A percentile compares a stretch with the other conserved stretches of the same genome.
phyloP scores from a whole-genome alignment of 2,888 invertebrate genomes.

The Polydesmus complanatus region DNA sequence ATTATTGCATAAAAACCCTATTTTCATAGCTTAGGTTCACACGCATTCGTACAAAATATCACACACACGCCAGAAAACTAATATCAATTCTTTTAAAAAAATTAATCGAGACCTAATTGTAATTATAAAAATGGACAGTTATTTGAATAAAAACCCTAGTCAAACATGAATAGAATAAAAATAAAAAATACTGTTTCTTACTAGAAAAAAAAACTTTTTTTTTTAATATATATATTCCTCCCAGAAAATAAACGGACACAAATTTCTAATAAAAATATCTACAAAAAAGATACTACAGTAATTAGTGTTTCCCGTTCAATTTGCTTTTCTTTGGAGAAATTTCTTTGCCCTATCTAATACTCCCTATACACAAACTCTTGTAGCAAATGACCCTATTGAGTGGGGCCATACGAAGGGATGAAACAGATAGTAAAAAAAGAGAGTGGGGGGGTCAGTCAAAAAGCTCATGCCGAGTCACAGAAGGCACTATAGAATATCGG shows the following conservation, averaged over 20 bases:
- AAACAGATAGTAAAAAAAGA: too few relatives aligned
- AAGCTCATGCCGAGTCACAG: too few relatives aligned
- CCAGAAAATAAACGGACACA: background rate
- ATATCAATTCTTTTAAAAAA: background rate
- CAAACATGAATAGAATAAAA: background rate
- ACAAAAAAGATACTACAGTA: background rate
- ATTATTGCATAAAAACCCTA: background rate
- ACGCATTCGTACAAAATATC: background rate
- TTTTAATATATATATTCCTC: background rate
- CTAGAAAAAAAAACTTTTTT: background rate
- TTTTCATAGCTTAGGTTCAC: background rate
- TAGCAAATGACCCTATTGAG: too few relatives aligned
- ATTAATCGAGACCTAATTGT: too few relatives aligned
- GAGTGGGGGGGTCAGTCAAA: too few relatives aligned
- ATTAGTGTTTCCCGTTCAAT: background rate
- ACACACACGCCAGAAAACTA: background rate
- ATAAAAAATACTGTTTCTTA: background rate
- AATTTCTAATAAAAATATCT: background rate
- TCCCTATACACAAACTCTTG: too few relatives aligned
- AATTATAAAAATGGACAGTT: background rate
- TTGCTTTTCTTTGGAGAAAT: background rate
- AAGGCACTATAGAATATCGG: too few relatives aligned
- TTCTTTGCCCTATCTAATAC: too few relatives aligned
- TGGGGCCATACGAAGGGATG: too few relatives aligned
- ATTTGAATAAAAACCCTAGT: background rate